These are phyloP conservation scores for Sanderia malayensis DNA, from an alignment of 30 jellyfish, hydroid and myxozoan species.

Conservation along the genomic window DNA sequence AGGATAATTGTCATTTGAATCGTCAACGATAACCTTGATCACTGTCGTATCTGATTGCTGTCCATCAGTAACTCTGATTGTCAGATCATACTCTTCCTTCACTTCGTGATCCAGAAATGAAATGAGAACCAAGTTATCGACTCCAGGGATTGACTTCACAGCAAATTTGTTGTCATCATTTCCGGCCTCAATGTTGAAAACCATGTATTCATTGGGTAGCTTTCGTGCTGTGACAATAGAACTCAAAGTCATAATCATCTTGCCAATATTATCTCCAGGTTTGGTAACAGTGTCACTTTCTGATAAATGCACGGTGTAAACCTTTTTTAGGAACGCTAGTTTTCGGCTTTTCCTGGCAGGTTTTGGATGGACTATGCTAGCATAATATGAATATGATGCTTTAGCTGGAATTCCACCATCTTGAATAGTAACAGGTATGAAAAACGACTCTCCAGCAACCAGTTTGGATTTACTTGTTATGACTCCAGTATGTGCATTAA, in stretches of 20 bases:
- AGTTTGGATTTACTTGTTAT: constrained; percentile 41
- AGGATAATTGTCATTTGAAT: constrained; percentile 81
- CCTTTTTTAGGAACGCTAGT: constrained; percentile 28
- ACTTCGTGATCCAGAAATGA: constrained; percentile 76
- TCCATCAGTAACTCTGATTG: constrained; percentile 77
- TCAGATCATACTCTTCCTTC: constrained; percentile 30
- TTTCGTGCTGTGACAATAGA: constrained; percentile 2
- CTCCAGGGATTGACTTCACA: constrained; percentile 9
- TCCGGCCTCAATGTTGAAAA: constrained; percentile 68
- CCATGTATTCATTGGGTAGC: constrained; percentile 4
- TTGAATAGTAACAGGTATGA: constrained; percentile 4
- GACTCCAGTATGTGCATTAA: constrained; percentile 55
- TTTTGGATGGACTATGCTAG: constrained; percentile 3
- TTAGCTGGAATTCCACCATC: constrained; percentile 41
- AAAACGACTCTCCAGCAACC: constrained; percentile 6
- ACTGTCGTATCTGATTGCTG: constrained; percentile 30
- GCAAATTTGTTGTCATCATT: constrained; percentile 58
- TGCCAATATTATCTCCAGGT: neutral
- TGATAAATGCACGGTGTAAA: constrained; percentile 10
- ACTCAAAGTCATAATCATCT: neutral
- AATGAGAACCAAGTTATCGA: constrained; percentile 10
- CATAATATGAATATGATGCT: neutral
- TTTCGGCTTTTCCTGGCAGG: constrained; percentile 2
- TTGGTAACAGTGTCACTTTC: constrained; percentile 24
- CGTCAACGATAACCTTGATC: constrained; percentile 42